Evolutionary conservation across 2,888 invertebrate genomes (phyloP), one percentile per base, ranked within the genome.

Genomic region (Mythimna impura): DNA sequence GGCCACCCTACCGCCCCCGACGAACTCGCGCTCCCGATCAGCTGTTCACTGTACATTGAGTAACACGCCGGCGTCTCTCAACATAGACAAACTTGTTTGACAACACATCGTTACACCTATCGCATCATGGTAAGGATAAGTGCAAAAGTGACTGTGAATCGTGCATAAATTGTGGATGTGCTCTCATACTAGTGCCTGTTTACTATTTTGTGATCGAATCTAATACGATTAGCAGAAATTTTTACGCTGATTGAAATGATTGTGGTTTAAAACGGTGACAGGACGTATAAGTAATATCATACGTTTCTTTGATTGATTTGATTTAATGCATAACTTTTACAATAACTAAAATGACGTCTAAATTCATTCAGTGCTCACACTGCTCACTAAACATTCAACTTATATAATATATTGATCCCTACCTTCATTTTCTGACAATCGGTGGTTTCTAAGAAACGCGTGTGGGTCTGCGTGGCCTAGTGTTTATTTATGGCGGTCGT

Each of bases 41-140:
- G 94, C 95, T 94, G 95, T 93, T 95, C 86, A 81, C 83, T 85
- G 88, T 84, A 86, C 63, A 84, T 84, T 82, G 74, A 84, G 78
- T 81, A 75, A 81, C 76, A 86, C 85, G 79, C 79, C 89, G 87
- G 89, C 89, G 81, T 84, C 82, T 84, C 83, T 84, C 82, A 78
- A 83, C 84, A 76, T 86, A 77, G 82, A 87, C 78, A 81, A 86
- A 87, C 86, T 89, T 91, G 90, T 91, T 91, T 90, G 87, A 90
- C 87, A 90, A 91, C 89, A 90, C 86, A 85, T 86, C 85, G 79
- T 52, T 87, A 81, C 78, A 85, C 81, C 72, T 82, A 83, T 76
- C 87, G 84, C 94, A 95, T 86, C 90, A 96, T 96, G 95, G 95
- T 96, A 96, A 96, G 95, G 89, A 90, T 75, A 85, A 88, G 92